phyloP scores from a whole-genome alignment of 2,113 vertebrate species.

The Martes martes region DNA sequence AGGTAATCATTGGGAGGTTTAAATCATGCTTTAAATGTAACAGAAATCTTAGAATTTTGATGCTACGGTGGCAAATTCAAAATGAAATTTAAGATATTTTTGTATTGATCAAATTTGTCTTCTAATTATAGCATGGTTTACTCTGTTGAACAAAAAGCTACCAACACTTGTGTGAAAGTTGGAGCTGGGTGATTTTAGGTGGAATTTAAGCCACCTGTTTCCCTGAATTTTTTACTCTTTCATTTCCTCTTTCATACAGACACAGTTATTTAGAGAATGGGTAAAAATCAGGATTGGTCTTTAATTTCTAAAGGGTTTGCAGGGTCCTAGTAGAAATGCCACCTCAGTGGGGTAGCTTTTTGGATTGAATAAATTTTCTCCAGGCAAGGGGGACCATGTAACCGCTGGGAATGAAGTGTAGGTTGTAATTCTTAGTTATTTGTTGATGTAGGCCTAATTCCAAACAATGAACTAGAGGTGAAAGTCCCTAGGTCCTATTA shows the following conservation, averaged over 20 bases:
- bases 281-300: background rate
- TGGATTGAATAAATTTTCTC: slow-evolving; percentile 28
- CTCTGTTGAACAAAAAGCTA: background rate
- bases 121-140: background rate
- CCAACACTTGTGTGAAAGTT: slow-evolving; percentile 3
- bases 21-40: slow-evolving; percentile 12
- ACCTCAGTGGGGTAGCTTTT: background rate
- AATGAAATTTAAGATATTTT: slow-evolving; percentile 32
- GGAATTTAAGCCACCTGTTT: background rate
- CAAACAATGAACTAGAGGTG: slow-evolving; percentile 59
- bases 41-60: background rate
- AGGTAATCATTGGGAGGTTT: background rate
- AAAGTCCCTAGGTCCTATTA: slow-evolving; percentile 61
- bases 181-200: background rate
- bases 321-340: background rate
- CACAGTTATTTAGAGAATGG: background rate
- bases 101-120: slow-evolving; percentile 21
- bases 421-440: slow-evolving; percentile 66
- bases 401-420: slow-evolving; percentile 43
- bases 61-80: slow-evolving; percentile 20
- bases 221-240: background rate
- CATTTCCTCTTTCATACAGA: background rate
- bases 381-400: background rate
- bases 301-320: background rate
- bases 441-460: slow-evolving; percentile 68